Evolutionary conservation across 2,888 invertebrate species (phyloP).

Genomic region (Anaspis maculata): DNA sequence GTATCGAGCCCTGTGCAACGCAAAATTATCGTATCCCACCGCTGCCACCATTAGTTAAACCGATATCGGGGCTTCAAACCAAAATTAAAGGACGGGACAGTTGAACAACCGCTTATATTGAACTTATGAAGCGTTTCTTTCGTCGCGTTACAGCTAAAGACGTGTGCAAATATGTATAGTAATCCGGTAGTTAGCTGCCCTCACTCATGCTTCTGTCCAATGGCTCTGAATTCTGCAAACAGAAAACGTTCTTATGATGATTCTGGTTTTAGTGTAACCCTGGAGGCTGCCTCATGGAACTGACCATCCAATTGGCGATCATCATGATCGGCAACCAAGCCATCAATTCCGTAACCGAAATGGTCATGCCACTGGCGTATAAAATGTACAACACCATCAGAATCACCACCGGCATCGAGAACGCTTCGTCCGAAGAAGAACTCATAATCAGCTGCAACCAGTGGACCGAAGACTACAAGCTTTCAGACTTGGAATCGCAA

Average conservation of each 20-base stretch:
- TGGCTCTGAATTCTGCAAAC: too few relatives aligned
- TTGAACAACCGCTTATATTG: too few relatives aligned
- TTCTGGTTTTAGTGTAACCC: too few relatives aligned
- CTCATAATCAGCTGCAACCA: slow-evolving; percentile 50
- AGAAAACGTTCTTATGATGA: too few relatives aligned
- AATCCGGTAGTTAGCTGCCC: too few relatives aligned
- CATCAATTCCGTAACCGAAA: slow-evolving; percentile 68
- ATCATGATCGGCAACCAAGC: slow-evolving; percentile 84
- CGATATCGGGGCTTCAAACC: too few relatives aligned
- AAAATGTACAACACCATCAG: slow-evolving; percentile 48
- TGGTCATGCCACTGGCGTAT: slow-evolving; percentile 56
- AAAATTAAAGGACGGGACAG: too few relatives aligned
- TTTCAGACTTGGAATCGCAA: slow-evolving; percentile 54
- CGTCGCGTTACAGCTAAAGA: too few relatives aligned
- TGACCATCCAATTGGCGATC: slow-evolving; percentile 76
- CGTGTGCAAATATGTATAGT: too few relatives aligned
- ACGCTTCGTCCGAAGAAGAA: slow-evolving; percentile 32
- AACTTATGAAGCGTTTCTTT: too few relatives aligned
- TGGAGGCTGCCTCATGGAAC: slow-evolving; percentile 78
- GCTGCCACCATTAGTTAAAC: too few relatives aligned
- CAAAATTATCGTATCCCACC: neutral
- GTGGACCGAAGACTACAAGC: slow-evolving; percentile 67
- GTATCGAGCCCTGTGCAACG: neutral
- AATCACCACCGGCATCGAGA: slow-evolving; percentile 44
- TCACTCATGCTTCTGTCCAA: too few relatives aligned